Evolutionary conservation across 2,888 invertebrate species (phyloP).

Genomic region (Dusona sp.): DNA sequence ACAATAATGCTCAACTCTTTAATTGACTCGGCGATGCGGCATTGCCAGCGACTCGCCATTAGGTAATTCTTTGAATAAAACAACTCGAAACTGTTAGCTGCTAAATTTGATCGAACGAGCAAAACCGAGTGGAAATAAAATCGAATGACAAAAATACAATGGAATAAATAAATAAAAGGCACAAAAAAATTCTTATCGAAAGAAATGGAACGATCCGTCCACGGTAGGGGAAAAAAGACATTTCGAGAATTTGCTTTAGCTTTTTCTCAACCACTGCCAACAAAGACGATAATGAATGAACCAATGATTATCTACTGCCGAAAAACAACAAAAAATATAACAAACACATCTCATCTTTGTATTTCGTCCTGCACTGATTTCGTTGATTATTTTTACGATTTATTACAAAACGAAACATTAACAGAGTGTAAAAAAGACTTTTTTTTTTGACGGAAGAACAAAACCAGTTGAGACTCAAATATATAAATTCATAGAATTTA

Average conservation of each 20-base stretch:
- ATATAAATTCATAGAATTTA: conserved; percentile 34
- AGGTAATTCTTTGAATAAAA: conserved; percentile 33
- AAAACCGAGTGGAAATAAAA: neutral
- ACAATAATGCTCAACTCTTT: conserved; percentile 68
- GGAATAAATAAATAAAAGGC: neutral
- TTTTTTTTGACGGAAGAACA: neutral
- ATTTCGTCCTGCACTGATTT: neutral
- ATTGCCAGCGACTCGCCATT: conserved; percentile 44
- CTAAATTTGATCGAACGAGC: conserved; percentile 4
- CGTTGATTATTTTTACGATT: conserved; percentile 3
- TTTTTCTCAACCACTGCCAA: conserved; percentile 41
- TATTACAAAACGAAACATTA: neutral
- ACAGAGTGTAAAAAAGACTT: neutral
- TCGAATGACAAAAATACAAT: neutral
- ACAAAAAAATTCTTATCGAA: conserved; percentile 50
- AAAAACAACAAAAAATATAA: neutral
- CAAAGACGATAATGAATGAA: conserved; percentile 15
- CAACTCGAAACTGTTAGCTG: conserved; percentile 22
- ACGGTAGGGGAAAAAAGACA: conserved; percentile 53
- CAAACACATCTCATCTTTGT: neutral
- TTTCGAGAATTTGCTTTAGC: conserved; percentile 51
- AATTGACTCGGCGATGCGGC: conserved; percentile 61
- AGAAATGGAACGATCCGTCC: conserved; percentile 65
- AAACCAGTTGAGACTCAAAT: conserved; percentile 37
- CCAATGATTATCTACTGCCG: conserved; percentile 31